Evolutionary conservation across 1,140 invertebrate species (phyloP).

Genomic region (Asobara japonica): DNA sequence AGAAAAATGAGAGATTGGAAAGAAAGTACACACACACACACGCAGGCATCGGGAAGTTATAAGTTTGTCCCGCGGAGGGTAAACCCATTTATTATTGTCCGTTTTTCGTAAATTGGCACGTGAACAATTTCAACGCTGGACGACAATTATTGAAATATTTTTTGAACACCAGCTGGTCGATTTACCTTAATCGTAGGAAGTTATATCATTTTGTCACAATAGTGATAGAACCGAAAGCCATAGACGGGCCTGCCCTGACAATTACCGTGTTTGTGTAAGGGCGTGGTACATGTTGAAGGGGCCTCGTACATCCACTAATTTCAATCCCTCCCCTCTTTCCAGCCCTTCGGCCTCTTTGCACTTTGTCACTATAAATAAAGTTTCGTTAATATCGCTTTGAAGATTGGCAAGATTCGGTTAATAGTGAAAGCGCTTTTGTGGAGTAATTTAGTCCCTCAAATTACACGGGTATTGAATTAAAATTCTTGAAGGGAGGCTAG

Average conservation of each 20-base stretch:
- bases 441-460: constrained; percentile 9
- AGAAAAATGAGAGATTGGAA: too few relatives aligned
- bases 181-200: constrained; percentile 10
- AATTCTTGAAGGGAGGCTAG: not conserved
- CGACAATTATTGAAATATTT: too few relatives aligned
- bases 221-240: constrained; percentile 52
- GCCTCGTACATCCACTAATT: constrained; percentile 39
- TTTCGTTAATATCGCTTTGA: constrained; percentile 44
- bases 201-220: constrained; percentile 54
- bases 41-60: too few relatives aligned
- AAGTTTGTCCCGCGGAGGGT: too few relatives aligned
- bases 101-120: too few relatives aligned
- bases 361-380: constrained; percentile 12
- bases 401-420: constrained; percentile 41
- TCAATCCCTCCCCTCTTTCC: constrained; percentile 24
- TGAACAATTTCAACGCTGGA: too few relatives aligned
- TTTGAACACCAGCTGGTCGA: too few relatives aligned
- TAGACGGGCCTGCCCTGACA: constrained; percentile 47
- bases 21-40: too few relatives aligned
- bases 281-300: constrained; percentile 46
- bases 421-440: not conserved
- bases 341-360: not conserved
- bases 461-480: constrained; percentile 12
- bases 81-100: too few relatives aligned
- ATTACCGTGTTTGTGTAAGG: constrained; percentile 63